phyloP scores from a whole-genome alignment of 2,797 vertebrate species.

The Characodon lateralis region DNA sequence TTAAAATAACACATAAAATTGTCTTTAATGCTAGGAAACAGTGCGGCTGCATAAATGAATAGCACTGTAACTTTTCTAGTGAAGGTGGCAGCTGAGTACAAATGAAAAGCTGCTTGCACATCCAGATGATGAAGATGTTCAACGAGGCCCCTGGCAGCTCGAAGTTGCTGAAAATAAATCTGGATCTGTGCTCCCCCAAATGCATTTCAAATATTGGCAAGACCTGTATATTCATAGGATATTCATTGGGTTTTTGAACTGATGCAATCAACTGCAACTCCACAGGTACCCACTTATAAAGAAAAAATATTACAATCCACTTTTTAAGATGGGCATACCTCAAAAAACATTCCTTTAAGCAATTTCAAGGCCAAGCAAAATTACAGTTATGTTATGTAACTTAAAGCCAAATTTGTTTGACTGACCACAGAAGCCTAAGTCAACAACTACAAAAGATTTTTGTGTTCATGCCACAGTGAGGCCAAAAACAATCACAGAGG shows the following conservation, averaged over 20 bases:
- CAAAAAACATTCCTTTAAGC: slow-evolving; percentile 18
- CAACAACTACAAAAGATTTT: neutral
- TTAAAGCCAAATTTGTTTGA: neutral
- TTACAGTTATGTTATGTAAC: neutral
- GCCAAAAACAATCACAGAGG: neutral
- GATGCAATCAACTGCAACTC: slow-evolving; percentile 62
- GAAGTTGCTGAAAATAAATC: slow-evolving; percentile 8
- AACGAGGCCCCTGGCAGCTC: slow-evolving; percentile 6
- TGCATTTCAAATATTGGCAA: slow-evolving; percentile 24
- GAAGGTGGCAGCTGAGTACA: slow-evolving; percentile 4
- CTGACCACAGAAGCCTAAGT: neutral
- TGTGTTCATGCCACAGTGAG: neutral
- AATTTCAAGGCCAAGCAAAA: slow-evolving; percentile 18
- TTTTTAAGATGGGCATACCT: slow-evolving; percentile 13
- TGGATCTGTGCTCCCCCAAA: slow-evolving; percentile 14
- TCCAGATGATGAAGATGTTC: neutral
- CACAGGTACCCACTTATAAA: slow-evolving; percentile 49
- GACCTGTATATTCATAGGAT: slow-evolving; percentile 22
- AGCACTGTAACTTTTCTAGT: neutral
- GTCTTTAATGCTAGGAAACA: slow-evolving; percentile 1
- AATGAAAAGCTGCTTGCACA: neutral
- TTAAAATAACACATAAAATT: neutral
- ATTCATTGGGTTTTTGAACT: slow-evolving; percentile 27
- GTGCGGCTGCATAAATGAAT: neutral
- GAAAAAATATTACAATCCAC: slow-evolving; percentile 11